These are phyloP conservation scores for Diarsia rubi DNA, from an alignment of 2,888 invertebrate species.

Conservation along the genomic window DNA sequence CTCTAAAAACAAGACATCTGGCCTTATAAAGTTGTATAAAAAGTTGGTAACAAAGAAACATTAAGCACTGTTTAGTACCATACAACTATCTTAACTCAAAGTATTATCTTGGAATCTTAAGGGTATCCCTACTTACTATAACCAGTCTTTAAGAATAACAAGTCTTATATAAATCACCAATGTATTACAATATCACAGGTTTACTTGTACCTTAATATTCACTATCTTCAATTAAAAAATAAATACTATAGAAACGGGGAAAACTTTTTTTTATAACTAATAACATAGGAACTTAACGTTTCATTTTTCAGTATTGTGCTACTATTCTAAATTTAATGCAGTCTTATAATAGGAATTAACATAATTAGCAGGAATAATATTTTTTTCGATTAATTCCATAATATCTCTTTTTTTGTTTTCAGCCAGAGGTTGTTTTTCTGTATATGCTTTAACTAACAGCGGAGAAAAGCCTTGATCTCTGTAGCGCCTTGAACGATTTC, in stretches of 20 bases:
- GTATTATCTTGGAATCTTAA: slow-evolving; percentile 6
- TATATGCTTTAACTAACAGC: slow-evolving; percentile 22
- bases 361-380: slow-evolving; percentile 22
- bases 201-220: slow-evolving; percentile 5
- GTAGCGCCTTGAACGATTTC: slow-evolving; percentile 35
- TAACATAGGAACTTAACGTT: slow-evolving; percentile 12
- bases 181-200: slow-evolving; percentile 16
- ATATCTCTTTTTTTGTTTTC: slow-evolving; percentile 32
- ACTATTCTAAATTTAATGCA: slow-evolving; percentile 40
- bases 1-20: slow-evolving; percentile 1
- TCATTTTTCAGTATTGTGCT: slow-evolving; percentile 18
- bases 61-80: slow-evolving; percentile 7
- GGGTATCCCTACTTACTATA: slow-evolving; percentile 13
- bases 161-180: slow-evolving; percentile 29
- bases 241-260: neutral
- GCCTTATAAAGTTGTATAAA: neutral
- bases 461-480: slow-evolving; percentile 34
- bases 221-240: neutral
- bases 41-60: slow-evolving; percentile 11
- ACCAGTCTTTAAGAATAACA: slow-evolving; percentile 22
- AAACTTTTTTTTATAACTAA: slow-evolving; percentile 2
- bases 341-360: slow-evolving; percentile 39
- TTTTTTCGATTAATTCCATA: slow-evolving; percentile 36
- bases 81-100: slow-evolving; percentile 10
- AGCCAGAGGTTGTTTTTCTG: slow-evolving; percentile 36